A percentile compares a stretch with the other conserved stretches of the same genome.
Conservation (phyloP, 2,113 vertebrate species). For the Microtus pennsylvanicus region DNA sequence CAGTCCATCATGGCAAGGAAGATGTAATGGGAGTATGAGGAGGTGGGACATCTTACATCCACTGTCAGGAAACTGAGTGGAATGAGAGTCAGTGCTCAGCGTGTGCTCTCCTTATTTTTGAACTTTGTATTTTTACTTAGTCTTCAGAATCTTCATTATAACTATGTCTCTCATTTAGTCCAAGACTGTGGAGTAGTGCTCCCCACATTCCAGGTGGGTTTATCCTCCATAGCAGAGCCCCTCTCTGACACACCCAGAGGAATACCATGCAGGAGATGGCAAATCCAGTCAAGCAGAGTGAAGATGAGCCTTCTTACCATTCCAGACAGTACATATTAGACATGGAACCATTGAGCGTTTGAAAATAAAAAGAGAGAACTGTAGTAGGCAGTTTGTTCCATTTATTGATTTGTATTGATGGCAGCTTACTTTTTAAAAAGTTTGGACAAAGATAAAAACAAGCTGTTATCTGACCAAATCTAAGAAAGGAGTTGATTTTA, state of each 20-base stretch:
- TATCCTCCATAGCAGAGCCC: too few relatives aligned
- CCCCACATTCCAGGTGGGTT: neutral
- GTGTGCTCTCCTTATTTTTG: neutral
- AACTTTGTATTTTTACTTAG: neutral
- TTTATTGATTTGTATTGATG: neutral
- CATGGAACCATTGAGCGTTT: neutral
- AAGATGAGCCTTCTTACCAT: neutral
- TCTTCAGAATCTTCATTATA: neutral
- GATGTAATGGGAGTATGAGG: too few relatives aligned
- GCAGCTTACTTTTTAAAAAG: neutral
- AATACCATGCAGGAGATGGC: too few relatives aligned
- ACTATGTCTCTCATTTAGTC: neutral
- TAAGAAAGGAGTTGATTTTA: conserved; percentile 33
- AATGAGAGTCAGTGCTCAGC: too few relatives aligned
- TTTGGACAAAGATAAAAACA: neutral
- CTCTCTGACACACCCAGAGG: neutral
- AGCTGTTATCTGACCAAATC: neutral
- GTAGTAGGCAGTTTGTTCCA: neutral
- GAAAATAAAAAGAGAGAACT: neutral
- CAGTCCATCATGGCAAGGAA: neutral
- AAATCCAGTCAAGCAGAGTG: neutral
- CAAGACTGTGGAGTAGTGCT: neutral
- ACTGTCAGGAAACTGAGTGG: too few relatives aligned
- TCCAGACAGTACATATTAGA: neutral
- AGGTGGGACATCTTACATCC: too few relatives aligned